Percentiles rank a stretch among this genome's conserved stretches.
Conservation (phyloP, 2,113 vertebrate species). For the Pavo muticus region DNA sequence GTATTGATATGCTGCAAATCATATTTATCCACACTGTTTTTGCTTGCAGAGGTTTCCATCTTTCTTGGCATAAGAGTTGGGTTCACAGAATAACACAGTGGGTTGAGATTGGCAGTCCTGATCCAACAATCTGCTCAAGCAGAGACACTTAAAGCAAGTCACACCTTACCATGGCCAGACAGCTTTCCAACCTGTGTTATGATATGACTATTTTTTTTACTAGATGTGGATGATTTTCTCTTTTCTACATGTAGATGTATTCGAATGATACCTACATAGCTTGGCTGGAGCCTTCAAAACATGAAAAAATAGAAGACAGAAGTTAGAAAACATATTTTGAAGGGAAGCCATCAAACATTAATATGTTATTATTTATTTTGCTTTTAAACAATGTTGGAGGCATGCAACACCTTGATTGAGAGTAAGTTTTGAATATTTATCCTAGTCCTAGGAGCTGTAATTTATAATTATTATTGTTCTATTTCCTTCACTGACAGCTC, state of each 20-base stretch:
- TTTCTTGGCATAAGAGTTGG: neutral
- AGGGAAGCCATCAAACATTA: neutral
- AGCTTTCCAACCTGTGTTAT: neutral
- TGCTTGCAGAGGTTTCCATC: neutral
- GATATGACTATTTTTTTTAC: neutral
- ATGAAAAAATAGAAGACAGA: neutral
- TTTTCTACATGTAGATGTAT: slow-evolving; percentile 5
- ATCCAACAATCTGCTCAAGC: neutral
- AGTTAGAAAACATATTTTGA: neutral
- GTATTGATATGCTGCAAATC: neutral
- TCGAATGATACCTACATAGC: neutral
- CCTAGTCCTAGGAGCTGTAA: neutral
- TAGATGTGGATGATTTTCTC: neutral
- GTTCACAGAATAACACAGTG: neutral
- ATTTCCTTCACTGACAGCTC: slow-evolving; percentile 83
- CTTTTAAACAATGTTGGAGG: slow-evolving; percentile 54
- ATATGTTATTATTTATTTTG: neutral
- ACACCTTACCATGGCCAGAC: neutral
- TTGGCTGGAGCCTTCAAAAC: slow-evolving; percentile 12
- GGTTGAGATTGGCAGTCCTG: neutral
- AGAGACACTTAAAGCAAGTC: neutral
- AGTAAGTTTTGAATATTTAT: neutral
- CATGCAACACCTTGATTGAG: slow-evolving; percentile 35
- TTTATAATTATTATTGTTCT: slow-evolving; percentile 66
- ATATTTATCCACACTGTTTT: neutral